Conservation (phyloP, 2,113 vertebrate genomes). For the Heterotilapia buettikoferi region DNA sequence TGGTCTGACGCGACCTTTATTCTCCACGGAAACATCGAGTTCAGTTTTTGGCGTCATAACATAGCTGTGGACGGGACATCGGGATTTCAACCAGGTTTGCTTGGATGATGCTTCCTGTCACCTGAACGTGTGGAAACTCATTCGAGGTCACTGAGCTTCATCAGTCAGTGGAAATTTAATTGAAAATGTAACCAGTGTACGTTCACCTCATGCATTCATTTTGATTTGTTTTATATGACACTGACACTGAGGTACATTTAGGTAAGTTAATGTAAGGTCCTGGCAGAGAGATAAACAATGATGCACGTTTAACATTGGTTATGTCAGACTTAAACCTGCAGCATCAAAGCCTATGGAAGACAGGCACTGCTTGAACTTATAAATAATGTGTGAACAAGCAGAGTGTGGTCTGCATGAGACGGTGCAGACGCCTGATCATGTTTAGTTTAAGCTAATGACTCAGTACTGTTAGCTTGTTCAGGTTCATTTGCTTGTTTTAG, state of each 20-base stretch:
- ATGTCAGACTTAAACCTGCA: background rate
- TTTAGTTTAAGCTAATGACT: background rate
- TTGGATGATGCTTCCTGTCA: background rate
- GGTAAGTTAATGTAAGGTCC: background rate
- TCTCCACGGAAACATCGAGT: background rate
- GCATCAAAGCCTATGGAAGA: background rate
- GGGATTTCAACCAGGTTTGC: background rate
- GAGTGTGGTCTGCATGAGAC: background rate
- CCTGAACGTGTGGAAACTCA: background rate
- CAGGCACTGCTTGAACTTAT: background rate
- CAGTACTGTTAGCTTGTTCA: background rate
- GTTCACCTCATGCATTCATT: background rate
- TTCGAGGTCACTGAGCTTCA: background rate
- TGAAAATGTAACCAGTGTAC: background rate
- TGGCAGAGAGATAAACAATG: background rate
- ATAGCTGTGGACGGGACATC: background rate
- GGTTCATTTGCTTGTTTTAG: background rate
- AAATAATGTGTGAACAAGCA: background rate
- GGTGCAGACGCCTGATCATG: background rate
- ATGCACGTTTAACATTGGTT: background rate
- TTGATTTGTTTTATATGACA: background rate
- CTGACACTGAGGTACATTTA: background rate
- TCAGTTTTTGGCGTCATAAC: fast-evolving
- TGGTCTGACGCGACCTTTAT: background rate
- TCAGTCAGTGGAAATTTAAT: background rate